Conservation (phyloP, 2,797 vertebrate genomes). For the Anguilla obscura region DNA sequence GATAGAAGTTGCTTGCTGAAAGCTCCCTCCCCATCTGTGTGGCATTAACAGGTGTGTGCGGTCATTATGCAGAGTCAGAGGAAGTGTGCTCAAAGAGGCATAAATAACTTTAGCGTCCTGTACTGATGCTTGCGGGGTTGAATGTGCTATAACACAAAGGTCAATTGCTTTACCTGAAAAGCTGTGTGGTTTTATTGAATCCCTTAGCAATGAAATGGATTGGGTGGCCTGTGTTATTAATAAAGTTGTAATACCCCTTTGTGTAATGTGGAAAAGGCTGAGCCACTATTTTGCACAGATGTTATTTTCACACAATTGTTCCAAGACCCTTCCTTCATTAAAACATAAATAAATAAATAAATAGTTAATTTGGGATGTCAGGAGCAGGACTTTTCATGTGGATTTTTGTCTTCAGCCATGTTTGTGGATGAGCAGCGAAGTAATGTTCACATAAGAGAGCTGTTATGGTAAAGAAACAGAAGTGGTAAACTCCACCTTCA, state of each 20-base stretch:
- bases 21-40: neutral
- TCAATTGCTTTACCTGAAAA: neutral
- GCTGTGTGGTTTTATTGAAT: neutral
- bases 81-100: neutral
- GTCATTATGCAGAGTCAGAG: neutral
- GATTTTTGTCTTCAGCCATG: neutral
- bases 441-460: neutral
- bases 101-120: neutral
- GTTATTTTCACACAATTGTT: neutral
- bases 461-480: neutral
- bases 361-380: too few species aligned
- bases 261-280: neutral
- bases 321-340: neutral
- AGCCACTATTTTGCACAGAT: neutral
- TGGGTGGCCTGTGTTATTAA: neutral
- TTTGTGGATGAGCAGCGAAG: neutral
- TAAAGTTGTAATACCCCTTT: conserved; percentile 1
- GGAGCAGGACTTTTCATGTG: neutral
- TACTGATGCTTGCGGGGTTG: conserved; percentile 14
- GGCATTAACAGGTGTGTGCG: neutral
- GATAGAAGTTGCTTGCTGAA: neutral
- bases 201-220: neutral
- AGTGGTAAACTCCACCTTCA: neutral
- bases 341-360: neutral
- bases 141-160: conserved; percentile 12